phyloP scores from a whole-genome alignment of 2,888 invertebrate species.

The Diaperis boleti region DNA sequence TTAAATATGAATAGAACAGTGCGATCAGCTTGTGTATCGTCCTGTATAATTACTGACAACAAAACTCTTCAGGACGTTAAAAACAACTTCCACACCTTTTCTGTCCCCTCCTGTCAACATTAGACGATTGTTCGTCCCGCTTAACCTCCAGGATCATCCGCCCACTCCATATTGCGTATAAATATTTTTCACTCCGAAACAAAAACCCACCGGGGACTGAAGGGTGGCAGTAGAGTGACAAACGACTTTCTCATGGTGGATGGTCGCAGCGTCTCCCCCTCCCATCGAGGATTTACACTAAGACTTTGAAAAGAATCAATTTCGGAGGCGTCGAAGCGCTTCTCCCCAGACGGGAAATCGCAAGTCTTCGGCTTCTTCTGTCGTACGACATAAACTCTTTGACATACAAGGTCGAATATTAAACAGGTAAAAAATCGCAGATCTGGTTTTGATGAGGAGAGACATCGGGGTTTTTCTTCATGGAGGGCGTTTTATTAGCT shows the following conservation, averaged over 20 bases:
- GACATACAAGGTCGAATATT: slow-evolving; percentile 34
- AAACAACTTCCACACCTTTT: too few relatives aligned
- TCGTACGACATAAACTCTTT: slow-evolving; percentile 24
- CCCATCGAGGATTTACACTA: slow-evolving; percentile 51
- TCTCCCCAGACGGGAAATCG: slow-evolving; percentile 40
- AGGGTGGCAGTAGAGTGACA: slow-evolving; percentile 52
- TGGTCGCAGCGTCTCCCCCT: slow-evolving; percentile 49
- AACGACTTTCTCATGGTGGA: slow-evolving; percentile 51
- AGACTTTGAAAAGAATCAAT: slow-evolving; percentile 55
- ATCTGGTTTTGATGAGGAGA: too few relatives aligned
- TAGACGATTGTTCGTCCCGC: slow-evolving; percentile 11
- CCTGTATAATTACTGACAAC: too few relatives aligned
- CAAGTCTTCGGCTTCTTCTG: slow-evolving; percentile 6
- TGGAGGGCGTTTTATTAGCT: too few relatives aligned
- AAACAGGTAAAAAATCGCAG: slow-evolving; percentile 12
- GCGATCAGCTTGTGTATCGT: too few relatives aligned
- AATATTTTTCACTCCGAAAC: slow-evolving; percentile 41
- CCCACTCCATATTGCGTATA: slow-evolving; percentile 20
- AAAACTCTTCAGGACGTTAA: too few relatives aligned
- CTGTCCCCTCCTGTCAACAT: slow-evolving; percentile 4
- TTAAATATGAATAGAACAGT: too few relatives aligned
- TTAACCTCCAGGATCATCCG: slow-evolving; percentile 7
- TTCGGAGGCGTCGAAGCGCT: slow-evolving; percentile 51
- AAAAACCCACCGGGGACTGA: slow-evolving; percentile 47
- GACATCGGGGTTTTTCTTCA: too few relatives aligned